phyloP scores from a whole-genome alignment of 1,140 invertebrate genomes.

The Drosophila subobscura region DNA sequence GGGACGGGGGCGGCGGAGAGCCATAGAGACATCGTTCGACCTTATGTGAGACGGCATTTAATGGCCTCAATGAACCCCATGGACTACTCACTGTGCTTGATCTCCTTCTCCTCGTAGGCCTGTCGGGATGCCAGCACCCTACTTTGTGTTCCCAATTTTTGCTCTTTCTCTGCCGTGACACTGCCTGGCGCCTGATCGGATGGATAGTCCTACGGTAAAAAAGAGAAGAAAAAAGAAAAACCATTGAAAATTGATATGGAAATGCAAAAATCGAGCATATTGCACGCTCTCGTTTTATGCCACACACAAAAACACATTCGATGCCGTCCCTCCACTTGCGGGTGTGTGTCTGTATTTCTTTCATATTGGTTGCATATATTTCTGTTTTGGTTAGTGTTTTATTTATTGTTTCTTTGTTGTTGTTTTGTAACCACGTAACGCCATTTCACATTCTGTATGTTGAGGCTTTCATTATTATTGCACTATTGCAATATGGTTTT shows the following conservation, averaged over 20 bases:
- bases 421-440: conserved; percentile 32
- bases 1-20: background rate
- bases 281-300: background rate
- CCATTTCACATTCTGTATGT: conserved; percentile 20
- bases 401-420: conserved; percentile 8
- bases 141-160: conserved; percentile 43
- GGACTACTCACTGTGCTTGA: conserved; percentile 55
- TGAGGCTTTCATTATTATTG: conserved; percentile 61
- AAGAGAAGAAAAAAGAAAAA: background rate
- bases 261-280: conserved; percentile 20
- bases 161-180: conserved; percentile 50
- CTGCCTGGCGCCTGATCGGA: conserved; percentile 55
- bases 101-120: conserved; percentile 18
- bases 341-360: no score
- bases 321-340: no score
- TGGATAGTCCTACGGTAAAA: conserved; percentile 45
- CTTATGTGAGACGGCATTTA: conserved; percentile 27
- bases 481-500: conserved; percentile 50
- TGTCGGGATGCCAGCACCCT: conserved; percentile 29
- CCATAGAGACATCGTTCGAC: conserved; percentile 7
- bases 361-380: conserved; percentile 17
- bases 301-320: conserved; percentile 1
- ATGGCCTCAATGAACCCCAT: conserved; percentile 53
- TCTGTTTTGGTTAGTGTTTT: background rate
- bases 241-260: conserved; percentile 34